A percentile compares a stretch with the other conserved stretches of the same genome.
These are phyloP conservation scores for Cordylochernes scorpioides DNA, from an alignment of 2,888 invertebrate species.

Conservation along the genomic window DNA sequence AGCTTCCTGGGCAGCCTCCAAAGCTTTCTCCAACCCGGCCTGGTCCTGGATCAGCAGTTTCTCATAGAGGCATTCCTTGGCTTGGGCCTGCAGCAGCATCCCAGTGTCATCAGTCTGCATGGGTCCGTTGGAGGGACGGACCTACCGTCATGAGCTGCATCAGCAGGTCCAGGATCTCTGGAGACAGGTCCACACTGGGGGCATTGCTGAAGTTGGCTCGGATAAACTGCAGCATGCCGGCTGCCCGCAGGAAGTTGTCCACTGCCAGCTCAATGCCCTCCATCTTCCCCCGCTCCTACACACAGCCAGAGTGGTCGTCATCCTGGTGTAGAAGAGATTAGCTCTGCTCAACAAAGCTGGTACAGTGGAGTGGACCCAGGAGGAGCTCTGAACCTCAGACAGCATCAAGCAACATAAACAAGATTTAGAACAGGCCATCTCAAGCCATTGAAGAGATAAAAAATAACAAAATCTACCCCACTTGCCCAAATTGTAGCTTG, in stretches of 20 bases:
- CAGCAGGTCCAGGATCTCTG: slow-evolving; percentile 65
- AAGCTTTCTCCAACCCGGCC: slow-evolving; percentile 22
- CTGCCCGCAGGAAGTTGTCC: slow-evolving; percentile 60
- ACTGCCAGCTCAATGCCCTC: slow-evolving; percentile 55
- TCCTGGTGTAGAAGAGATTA: too few species aligned
- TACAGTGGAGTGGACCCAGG: too few species aligned
- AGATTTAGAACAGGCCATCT: too few species aligned
- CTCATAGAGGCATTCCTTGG: slow-evolving; percentile 70
- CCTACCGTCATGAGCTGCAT: slow-evolving; percentile 56
- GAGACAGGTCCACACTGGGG: slow-evolving; percentile 74
- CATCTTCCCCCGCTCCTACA: slow-evolving; percentile 31
- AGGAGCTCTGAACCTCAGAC: too few species aligned
- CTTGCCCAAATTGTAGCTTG: too few species aligned
- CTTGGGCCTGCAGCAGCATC: slow-evolving; percentile 39
- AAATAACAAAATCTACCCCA: too few species aligned
- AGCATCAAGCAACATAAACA: too few species aligned
- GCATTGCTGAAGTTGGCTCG: slow-evolving; percentile 88
- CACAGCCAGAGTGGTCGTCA: too few species aligned
- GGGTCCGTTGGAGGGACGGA: slow-evolving; percentile 2
- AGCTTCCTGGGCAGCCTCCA: slow-evolving; percentile 34
- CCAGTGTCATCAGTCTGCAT: neutral
- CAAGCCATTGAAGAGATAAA: too few species aligned
- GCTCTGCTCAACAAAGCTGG: too few species aligned
- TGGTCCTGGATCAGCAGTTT: slow-evolving; percentile 33
- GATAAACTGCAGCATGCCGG: slow-evolving; percentile 70